Percentiles rank a stretch among this genome's conserved stretches.
Conservation (phyloP, 2,888 invertebrate species). For the Enoplolaimus lenunculus region DNA sequence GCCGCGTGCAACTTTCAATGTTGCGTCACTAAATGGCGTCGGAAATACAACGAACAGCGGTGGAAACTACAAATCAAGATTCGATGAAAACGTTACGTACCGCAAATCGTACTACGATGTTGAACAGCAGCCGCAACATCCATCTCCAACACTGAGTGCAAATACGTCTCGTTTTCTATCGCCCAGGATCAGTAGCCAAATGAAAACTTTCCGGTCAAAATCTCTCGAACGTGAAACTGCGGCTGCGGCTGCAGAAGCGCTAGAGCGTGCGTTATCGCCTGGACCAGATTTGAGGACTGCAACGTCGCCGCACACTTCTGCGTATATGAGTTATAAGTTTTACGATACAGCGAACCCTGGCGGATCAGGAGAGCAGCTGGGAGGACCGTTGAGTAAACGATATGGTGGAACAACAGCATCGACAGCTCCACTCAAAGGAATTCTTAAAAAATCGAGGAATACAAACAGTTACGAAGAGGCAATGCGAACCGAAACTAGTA, state of each 20-base stretch:
- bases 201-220: conserved; percentile 7
- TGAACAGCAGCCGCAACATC: conserved; percentile 11
- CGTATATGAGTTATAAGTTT: not conserved
- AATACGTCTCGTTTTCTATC: not conserved
- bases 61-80: conserved; percentile 21
- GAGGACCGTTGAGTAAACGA: not conserved
- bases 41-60: not conserved
- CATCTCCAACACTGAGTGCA: not conserved
- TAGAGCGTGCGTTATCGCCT: not conserved
- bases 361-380: too few relatives aligned
- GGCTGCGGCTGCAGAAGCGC: conserved; percentile 1
- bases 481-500: not conserved
- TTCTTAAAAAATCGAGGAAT: conserved; percentile 1
- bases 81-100: conserved; percentile 24
- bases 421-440: not conserved
- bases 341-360: not conserved
- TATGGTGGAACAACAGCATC: conserved; percentile 4
- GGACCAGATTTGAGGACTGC: not conserved
- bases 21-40: too few relatives aligned
- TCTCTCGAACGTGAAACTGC: conserved; percentile 6
- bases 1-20: too few relatives aligned
- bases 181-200: not conserved
- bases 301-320: not conserved
- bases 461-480: conserved; percentile 5
- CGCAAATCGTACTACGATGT: conserved; percentile 20